Evolutionary conservation across 1,140 invertebrate genomes (phyloP), one percentile per base, ranked within the genome.

Genomic region (Calliphora vicina): DNA sequence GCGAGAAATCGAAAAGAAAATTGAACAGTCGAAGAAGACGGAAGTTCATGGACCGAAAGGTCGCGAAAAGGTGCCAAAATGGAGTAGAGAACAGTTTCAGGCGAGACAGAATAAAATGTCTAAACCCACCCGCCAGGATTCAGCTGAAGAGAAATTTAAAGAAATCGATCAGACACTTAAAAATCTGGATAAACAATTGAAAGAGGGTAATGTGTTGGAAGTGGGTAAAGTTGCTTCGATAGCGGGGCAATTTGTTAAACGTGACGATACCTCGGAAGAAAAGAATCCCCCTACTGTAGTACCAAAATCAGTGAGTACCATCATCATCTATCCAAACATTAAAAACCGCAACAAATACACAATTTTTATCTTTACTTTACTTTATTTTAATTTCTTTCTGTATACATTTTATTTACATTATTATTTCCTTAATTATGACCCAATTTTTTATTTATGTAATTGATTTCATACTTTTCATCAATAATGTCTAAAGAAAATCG

Each of bases 1-100:
- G 4, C 96, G 96, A 84, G 94, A 96, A 89, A 97, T 98, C 27
- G 96, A 97, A 87, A 96, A 97, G 86, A 97, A 98, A 91, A 97
- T 97, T 9, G 93, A 95, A 86, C 95, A 97, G 89, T 97, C 95
- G 85, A 95, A 95, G 89, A 90, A 90, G 82, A 89, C 89, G 0
- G 90, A 91, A 84, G 93, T 95, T 87, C 94, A 95, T 23, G 92
- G 94, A 84, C 93, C 94, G 20, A 90, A 90, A 81, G 88, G 88
- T 0, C 93, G 95, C 26, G 96, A 97, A 87, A 94, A 95, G 88
- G 96, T 97, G 27, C 97, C 96, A 50, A 97, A 97, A 89, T 97
- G 97, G 97, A 97, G 95, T 91, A 93, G 94, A 86, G 95, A 97
- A 88, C 95, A 96, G 94, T 96, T 96, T 90, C 92, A 95, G 88